Conservation (phyloP, 2,797 vertebrate species). For the Acanthurus lineatus region DNA sequence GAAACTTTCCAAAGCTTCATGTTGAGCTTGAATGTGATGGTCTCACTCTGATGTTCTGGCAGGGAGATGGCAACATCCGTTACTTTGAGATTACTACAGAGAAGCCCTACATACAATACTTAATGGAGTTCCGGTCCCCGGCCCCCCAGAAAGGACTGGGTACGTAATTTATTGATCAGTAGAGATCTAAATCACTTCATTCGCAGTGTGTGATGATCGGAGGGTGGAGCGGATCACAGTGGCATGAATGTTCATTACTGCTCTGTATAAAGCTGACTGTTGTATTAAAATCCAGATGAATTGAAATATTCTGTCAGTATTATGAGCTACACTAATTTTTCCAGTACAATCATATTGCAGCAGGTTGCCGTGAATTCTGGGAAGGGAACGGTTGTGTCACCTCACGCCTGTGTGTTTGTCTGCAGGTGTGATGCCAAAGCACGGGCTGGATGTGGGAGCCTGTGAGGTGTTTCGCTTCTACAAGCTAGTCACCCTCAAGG, state of each 20-base stretch:
- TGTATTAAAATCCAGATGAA: neutral
- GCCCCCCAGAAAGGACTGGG: slow-evolving; percentile 97
- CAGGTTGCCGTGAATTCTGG: neutral
- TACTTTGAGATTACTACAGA: slow-evolving; percentile 96
- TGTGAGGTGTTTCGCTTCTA: slow-evolving; percentile 98
- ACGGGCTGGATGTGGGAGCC: slow-evolving; percentile 93
- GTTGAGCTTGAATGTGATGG: slow-evolving; percentile 14
- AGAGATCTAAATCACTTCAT: slow-evolving; percentile 19
- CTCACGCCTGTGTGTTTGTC: slow-evolving; percentile 9
- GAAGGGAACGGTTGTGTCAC: slow-evolving; percentile 5
- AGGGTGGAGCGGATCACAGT: neutral
- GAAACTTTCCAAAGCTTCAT: neutral
- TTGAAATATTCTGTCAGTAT: neutral
- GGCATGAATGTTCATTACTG: neutral
- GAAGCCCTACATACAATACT: slow-evolving; percentile 96
- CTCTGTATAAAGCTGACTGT: slow-evolving; percentile 6
- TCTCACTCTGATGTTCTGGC: slow-evolving; percentile 40
- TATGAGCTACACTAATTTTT: slow-evolving; percentile 2
- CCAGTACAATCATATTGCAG: neutral
- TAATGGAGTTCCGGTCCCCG: slow-evolving; percentile 97
- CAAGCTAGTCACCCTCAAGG: slow-evolving; percentile 97
- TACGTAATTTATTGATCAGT: slow-evolving; percentile 77
- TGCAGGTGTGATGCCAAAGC: slow-evolving; percentile 98
- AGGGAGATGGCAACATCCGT: slow-evolving; percentile 98
- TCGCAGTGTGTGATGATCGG: slow-evolving; percentile 4